Base-by-base conservation (phyloP, 2,113 vertebrate species). In the Dromaius novaehollandiae region DNA sequence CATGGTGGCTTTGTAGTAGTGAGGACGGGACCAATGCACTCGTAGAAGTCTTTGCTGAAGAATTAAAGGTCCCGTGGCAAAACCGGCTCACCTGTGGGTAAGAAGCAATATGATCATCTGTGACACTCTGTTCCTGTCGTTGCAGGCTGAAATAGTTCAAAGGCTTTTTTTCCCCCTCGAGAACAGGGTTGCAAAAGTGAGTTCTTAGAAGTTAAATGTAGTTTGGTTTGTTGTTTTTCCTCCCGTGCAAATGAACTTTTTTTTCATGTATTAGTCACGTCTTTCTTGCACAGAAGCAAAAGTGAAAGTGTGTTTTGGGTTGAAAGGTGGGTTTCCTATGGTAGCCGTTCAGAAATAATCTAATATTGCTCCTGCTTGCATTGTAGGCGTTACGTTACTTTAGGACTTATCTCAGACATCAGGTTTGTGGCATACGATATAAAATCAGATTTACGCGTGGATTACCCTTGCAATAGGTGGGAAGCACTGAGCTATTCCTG, bases 1-100 rank as follows among this genome's bases (percentile, higher is more conserved):
- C 0, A 0, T 1, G 21, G 22, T 19, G 6, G 0, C 0, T 13
- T 66, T 48, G 11, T 18, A 2, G 0, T 6, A 32, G 66, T 18
- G 9, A 36, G 26, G 70, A 30, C 32, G 25, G 0, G 1, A 28
- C 36, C 7, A 50, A 5, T 34, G 7, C 0, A 13, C 8, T 44
- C 68, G 2, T 11, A 10, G n/a, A 32, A n/a, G 40, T 26, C 40
- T 56, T 24, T 77, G 40, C 40, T 66, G 65, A 51, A 48, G 56
- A 60, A 3, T 40, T 68, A 46, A 22, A 44, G 61, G 8, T 32
- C 14, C 4, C 48, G 34, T 4, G 48, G 42, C 36, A 0, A 4
- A 6, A 68, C 40, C 17, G 30, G 48, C 5, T 64, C 9, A 7
- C 16, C 75, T 1, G 0, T 9, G 3, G 8, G n/a, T 28, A 44